These are phyloP conservation scores for Uropsilus gracilis DNA, from an alignment of 2,113 vertebrate genomes.

Conservation along the genomic window DNA sequence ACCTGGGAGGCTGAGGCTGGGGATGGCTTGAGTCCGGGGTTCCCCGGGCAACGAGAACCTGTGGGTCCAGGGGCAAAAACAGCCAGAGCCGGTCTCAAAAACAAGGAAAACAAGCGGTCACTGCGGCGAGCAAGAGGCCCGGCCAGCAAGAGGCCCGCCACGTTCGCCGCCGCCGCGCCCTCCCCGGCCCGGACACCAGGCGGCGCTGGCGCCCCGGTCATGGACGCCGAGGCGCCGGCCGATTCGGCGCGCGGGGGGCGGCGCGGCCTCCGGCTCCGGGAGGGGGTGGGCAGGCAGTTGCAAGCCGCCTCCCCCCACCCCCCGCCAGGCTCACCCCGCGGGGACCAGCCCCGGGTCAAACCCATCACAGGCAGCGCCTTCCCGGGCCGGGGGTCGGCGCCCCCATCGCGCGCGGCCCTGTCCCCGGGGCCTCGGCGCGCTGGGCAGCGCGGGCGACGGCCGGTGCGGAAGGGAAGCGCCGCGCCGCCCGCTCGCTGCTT, in stretches of 20 bases:
- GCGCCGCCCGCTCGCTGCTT: not conserved
- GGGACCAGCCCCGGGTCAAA: constrained; percentile 71
- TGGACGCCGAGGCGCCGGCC: not conserved
- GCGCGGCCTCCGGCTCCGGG: not conserved
- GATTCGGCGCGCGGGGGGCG: not conserved
- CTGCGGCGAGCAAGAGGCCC: fast-evolving
- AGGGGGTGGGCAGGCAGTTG: not conserved
- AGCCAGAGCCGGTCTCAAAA: too few relatives aligned
- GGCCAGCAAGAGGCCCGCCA: not conserved
- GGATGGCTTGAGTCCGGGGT: too few relatives aligned
- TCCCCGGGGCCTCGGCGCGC: too few relatives aligned
- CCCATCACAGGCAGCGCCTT: constrained; percentile 69
- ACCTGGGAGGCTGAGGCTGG: too few relatives aligned
- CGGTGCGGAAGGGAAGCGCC: not conserved
- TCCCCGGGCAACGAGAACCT: too few relatives aligned
- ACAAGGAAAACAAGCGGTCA: not conserved
- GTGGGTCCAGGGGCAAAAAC: too few relatives aligned
- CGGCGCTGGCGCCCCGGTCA: constrained; percentile 56
- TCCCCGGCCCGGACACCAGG: constrained; percentile 33
- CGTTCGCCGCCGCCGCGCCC: not conserved
- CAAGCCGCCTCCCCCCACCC: not conserved
- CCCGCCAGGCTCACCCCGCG: constrained; percentile 16
- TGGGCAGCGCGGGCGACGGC: too few relatives aligned
- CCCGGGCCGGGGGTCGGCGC: constrained; percentile 60
- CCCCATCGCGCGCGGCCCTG: too few relatives aligned